Percentiles rank a stretch among this genome's conserved stretches.
Conservation (phyloP, 2,797 vertebrate species). For the Molothrus ater region DNA sequence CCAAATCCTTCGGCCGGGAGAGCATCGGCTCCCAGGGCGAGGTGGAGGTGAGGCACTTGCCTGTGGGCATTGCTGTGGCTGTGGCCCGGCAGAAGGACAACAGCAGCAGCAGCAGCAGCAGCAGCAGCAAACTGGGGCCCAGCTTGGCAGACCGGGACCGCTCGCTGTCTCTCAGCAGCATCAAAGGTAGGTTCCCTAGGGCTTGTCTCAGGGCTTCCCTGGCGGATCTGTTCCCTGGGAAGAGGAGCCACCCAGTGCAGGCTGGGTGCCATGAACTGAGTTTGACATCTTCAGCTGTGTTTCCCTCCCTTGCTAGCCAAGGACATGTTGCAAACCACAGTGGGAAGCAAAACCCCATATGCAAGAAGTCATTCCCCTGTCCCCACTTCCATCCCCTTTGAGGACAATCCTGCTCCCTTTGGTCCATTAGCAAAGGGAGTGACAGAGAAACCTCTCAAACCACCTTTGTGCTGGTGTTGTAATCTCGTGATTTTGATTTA, state of each 20-base stretch:
- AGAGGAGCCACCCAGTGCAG: background rate
- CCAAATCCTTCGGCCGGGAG: conserved; percentile 90
- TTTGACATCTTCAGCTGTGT: background rate
- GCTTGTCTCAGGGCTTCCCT: no score
- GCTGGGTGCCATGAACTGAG: background rate
- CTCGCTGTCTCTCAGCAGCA: conserved; percentile 79
- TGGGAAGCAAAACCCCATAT: background rate
- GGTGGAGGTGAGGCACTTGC: conserved; percentile 92
- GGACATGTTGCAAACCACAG: no score
- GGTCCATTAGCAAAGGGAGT: background rate
- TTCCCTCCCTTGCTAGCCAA: background rate
- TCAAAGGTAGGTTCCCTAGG: conserved; percentile 84
- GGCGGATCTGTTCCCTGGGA: background rate
- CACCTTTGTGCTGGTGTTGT: background rate
- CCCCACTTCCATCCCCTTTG: rapidly evolving
- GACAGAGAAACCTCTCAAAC: background rate
- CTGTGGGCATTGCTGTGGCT: conserved; percentile 94
- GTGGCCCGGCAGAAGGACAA: conserved; percentile 97
- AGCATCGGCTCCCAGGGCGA: conserved; percentile 83
- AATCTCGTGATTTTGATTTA: background rate
- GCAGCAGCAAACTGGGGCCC: conserved; percentile 79
- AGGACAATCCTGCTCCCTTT: background rate
- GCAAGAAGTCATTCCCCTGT: background rate
- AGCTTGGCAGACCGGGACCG: conserved; percentile 84
- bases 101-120: conserved; percentile 56